Base-by-base conservation (phyloP, 2,888 invertebrate genomes). In the Empis stercorea region DNA sequence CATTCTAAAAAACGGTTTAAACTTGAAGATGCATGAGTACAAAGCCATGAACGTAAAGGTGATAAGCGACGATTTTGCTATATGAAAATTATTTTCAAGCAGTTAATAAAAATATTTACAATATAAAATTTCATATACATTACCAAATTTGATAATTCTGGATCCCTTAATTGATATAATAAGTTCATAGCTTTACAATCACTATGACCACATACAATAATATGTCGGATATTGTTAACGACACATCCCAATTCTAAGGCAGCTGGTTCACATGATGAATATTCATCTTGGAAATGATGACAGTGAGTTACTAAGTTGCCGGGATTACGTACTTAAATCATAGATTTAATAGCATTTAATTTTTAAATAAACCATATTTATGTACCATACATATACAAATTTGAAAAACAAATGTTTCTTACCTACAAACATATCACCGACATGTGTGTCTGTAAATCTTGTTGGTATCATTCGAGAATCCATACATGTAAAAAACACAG, bases 151-250 rank as follows among this genome's bases (percentile, higher is more conserved):
- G 87, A 78, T 66, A 84, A 82, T 62, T 87, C 80, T 54, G 80
- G 80, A 69, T 86, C 84, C 59, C 81, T 80, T 47, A 95, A 69
- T 59, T 83, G 79, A 64, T 91, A 87, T 3, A 96, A 72, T 48
- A 93, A 75, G 74, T 94, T 93, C 84, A 96, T 95, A 4, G 96
- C 96, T 77, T 95, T 96, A 66, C 97, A 97, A 65, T 97, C 96
- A 51, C 95, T 94, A 65, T 97, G 96, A 0, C 97, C 97, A 63
- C 95, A 95, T 4, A 97, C 92, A 52, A 96, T 87, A 37, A 96
- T 81, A 62, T 96, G 92, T 50, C 84, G 75, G 54, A 96, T 89
- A 57, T 89, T 81, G 63, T 94, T 93, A 37, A 91, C 78, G 16
- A 94, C 81, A 65, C 95, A 96, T 20, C 92, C 94, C 46, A 97